A percentile compares a stretch with the other conserved stretches of the same genome.
phyloP scores from a whole-genome alignment of 92 coral and sea anemone species.

The Diadumene lineata region DNA sequence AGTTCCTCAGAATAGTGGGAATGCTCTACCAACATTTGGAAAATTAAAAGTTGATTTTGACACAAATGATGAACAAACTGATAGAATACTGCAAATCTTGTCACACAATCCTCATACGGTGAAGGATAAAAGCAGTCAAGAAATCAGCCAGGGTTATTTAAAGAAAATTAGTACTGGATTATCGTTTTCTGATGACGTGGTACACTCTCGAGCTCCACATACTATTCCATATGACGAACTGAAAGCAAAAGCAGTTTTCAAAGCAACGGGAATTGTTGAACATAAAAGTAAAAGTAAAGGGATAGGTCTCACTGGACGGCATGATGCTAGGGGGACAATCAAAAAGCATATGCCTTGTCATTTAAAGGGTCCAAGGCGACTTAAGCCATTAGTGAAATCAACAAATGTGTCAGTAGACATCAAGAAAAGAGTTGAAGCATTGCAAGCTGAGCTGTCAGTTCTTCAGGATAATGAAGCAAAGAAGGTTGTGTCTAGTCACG shows the following conservation, averaged over 20 bases:
- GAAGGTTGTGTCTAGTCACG: constrained; percentile 36
- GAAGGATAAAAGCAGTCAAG: constrained; percentile 58
- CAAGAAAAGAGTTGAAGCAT: constrained; percentile 23
- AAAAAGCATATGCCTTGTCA: constrained; percentile 70
- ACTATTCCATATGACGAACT: constrained; percentile 71
- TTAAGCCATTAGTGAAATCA: constrained; percentile 59
- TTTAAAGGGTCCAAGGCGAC: constrained; percentile 60
- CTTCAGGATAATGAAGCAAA: constrained; percentile 26
- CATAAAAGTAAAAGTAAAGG: constrained; percentile 30
- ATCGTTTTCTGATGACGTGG: constrained; percentile 76
- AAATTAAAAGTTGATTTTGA: constrained; percentile 6
- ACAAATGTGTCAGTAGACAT: constrained; percentile 29
- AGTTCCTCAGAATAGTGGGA: constrained; percentile 8
- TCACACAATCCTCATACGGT: constrained; percentile 61
- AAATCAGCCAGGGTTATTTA: constrained; percentile 58
- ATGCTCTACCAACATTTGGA: no score
- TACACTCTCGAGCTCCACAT: constrained; percentile 83
- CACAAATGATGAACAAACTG: constrained; percentile 33
- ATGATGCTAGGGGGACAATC: constrained; percentile 67
- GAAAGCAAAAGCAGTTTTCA: constrained; percentile 53
- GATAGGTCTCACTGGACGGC: constrained; percentile 61
- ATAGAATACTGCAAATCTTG: constrained; percentile 55
- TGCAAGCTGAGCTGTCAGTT: constrained; percentile 27
- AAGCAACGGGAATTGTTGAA: constrained; percentile 43
- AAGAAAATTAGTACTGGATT: constrained; percentile 73